A percentile compares a stretch with the other conserved stretches of the same genome.
These are phyloP conservation scores for Taenaris catops DNA, from an alignment of 2,888 invertebrate species.

Conservation along the genomic window DNA sequence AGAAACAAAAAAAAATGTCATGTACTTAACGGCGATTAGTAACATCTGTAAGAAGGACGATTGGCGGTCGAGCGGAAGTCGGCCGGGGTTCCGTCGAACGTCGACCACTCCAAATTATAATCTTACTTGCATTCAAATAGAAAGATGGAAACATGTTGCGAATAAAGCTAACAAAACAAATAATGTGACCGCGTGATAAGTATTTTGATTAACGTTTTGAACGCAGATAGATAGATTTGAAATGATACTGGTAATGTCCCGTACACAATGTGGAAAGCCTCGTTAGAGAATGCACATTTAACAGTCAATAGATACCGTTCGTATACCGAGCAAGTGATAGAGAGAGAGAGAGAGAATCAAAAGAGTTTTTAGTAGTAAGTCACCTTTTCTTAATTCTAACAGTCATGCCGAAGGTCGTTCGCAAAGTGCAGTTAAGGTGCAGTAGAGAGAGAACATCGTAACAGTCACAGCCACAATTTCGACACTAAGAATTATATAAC, in stretches of 20 bases:
- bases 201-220: constrained; percentile 32
- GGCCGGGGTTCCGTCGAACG: constrained; percentile 17
- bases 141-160: constrained; percentile 29
- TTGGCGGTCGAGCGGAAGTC: constrained; percentile 22
- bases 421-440: constrained; percentile 45
- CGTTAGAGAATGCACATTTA: constrained; percentile 56
- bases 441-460: constrained; percentile 44
- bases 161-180: constrained; percentile 52
- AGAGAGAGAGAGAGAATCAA: constrained; percentile 56
- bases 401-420: constrained; percentile 54
- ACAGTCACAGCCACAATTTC: constrained; percentile 76
- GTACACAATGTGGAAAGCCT: constrained; percentile 62
- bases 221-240: constrained; percentile 33
- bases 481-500: constrained; percentile 38
- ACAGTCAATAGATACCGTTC: constrained; percentile 46
- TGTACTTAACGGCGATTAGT: constrained; percentile 54
- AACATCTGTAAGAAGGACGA: constrained; percentile 31
- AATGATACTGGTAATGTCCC: constrained; percentile 44
- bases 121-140: constrained; percentile 16
- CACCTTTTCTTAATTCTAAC: constrained; percentile 76
- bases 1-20: constrained; percentile 67
- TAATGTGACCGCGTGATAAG: constrained; percentile 52
- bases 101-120: constrained; percentile 16
- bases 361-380: constrained; percentile 87
- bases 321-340: constrained; percentile 51